Evolutionary conservation across 2,113 vertebrate species (phyloP).

Genomic region (Neoarius graeffei): DNA sequence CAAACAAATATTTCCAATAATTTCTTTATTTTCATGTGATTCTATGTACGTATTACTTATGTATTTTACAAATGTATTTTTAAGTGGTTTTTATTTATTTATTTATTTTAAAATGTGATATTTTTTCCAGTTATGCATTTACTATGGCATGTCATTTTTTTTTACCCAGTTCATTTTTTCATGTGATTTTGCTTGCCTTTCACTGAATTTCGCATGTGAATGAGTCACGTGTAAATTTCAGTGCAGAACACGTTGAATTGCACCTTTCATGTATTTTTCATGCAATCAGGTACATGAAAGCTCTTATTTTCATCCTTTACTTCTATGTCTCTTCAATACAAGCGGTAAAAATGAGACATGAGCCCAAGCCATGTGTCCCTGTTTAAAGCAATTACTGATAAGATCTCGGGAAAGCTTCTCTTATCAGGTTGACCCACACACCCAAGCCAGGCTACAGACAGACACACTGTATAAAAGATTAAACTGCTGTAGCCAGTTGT

Average conservation of each 20-base stretch:
- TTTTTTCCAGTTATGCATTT: too few species aligned
- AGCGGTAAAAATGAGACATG: neutral
- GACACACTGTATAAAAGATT: slow-evolving; percentile 19
- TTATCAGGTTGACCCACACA: slow-evolving; percentile 22
- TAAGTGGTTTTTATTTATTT: too few species aligned
- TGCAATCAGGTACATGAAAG: neutral
- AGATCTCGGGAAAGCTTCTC: slow-evolving; percentile 9
- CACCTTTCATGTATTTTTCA: neutral
- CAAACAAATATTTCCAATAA: neutral
- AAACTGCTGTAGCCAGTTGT: slow-evolving; percentile 12
- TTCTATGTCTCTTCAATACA: neutral
- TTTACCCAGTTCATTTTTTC: neutral
- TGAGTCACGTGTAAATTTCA: too few species aligned
- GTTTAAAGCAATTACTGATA: slow-evolving; percentile 19
- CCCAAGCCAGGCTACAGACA: slow-evolving; percentile 4
- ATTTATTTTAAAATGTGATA: neutral
- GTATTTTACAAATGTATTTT: too few species aligned
- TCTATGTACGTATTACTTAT: neutral
- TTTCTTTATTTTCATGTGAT: neutral
- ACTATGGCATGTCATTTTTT: too few species aligned
- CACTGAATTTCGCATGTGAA: too few species aligned
- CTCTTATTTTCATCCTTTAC: neutral
- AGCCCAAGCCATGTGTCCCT: neutral
- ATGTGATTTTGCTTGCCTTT: too few species aligned
- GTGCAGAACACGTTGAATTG: too few species aligned